Conservation (phyloP, 2,888 invertebrate species). For the Morpho deidamia region DNA sequence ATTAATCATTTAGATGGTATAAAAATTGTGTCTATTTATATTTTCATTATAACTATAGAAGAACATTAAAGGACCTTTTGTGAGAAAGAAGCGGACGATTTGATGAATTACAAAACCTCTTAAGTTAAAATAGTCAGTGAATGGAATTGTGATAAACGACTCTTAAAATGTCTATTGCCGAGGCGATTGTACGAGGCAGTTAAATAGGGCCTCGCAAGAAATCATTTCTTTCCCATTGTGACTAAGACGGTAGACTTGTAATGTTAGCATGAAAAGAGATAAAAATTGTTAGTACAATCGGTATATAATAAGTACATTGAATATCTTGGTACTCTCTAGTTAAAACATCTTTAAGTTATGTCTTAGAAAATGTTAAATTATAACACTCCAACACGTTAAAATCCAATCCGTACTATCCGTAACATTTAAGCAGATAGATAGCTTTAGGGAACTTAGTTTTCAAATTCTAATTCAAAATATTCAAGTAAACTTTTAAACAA, state of each 20-base stretch:
- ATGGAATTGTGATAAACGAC: slow-evolving; percentile 20
- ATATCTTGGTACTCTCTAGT: too few relatives aligned
- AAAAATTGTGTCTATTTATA: slow-evolving; percentile 6
- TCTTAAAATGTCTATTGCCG: slow-evolving; percentile 6
- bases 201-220: slow-evolving; percentile 10
- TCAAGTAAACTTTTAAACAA: too few relatives aligned
- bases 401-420: too few relatives aligned
- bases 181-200: slow-evolving; percentile 10
- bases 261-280: slow-evolving; percentile 12
- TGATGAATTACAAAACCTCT: slow-evolving; percentile 15
- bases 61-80: slow-evolving; percentile 1
- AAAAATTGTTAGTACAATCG: too few relatives aligned
- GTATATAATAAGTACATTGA: too few relatives aligned
- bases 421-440: too few relatives aligned
- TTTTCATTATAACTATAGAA: slow-evolving; percentile 6
- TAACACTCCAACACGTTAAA: too few relatives aligned
- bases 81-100: slow-evolving; percentile 10
- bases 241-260: slow-evolving; percentile 10
- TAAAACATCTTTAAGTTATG: too few relatives aligned
- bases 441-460: too few relatives aligned
- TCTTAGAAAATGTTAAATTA: too few relatives aligned
- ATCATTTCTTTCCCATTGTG: slow-evolving; percentile 12
- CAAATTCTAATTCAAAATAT: too few relatives aligned
- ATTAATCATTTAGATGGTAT: too few relatives aligned
- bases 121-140: slow-evolving; percentile 14